A percentile compares a stretch with the other conserved stretches of the same genome.
Evolutionary conservation across 2,888 invertebrate genomes (phyloP).

Genomic region (Dryomyza anilis): DNA sequence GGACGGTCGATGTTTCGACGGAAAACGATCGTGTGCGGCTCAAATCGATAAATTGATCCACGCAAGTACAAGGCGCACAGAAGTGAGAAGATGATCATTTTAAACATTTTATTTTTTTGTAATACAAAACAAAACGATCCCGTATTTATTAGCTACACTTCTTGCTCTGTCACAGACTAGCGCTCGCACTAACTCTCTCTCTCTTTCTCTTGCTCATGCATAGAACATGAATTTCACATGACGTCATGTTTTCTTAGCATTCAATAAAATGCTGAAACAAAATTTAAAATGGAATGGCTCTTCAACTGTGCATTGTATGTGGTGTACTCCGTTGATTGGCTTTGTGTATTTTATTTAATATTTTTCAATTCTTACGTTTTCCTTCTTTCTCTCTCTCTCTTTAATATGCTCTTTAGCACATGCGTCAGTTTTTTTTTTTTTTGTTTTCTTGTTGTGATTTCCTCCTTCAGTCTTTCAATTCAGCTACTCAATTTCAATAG

Average conservation of each 20-base stretch:
- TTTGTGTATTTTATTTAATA: too few species aligned
- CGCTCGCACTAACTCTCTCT: background rate
- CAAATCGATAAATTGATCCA: conserved; percentile 54
- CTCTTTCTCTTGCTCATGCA: too few species aligned
- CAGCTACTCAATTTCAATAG: too few species aligned
- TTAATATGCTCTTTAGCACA: background rate
- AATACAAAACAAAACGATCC: too few species aligned
- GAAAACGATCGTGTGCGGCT: background rate
- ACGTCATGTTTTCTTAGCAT: too few species aligned
- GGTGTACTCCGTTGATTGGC: background rate
- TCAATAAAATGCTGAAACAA: too few species aligned
- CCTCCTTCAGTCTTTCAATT: background rate
- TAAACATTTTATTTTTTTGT: too few species aligned
- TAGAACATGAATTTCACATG: background rate
- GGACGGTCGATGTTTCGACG: too few species aligned
- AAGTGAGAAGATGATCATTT: conserved; percentile 39
- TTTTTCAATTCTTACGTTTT: background rate
- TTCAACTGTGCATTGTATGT: too few species aligned
- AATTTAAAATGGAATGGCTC: too few species aligned
- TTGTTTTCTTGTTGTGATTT: background rate
- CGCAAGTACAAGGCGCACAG: conserved; percentile 44
- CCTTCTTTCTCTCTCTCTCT: background rate
- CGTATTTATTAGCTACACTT: too few species aligned
- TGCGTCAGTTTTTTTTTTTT: background rate
- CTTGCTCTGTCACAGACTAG: too few species aligned